phyloP scores from a whole-genome alignment of 2,113 vertebrate species.

The Corvus hawaiiensis region DNA sequence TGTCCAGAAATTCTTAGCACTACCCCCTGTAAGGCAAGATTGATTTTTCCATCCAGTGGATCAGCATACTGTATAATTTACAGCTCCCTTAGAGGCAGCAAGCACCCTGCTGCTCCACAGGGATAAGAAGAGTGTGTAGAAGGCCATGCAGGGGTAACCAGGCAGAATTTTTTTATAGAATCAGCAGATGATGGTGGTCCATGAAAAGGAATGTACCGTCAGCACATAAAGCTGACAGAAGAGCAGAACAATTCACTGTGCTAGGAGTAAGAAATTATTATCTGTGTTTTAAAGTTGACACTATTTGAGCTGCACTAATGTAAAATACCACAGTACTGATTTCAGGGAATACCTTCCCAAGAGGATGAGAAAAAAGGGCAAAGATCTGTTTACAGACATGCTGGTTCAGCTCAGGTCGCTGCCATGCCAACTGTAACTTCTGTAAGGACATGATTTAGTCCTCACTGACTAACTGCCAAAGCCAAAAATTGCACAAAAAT shows the following conservation, averaged over 20 bases:
- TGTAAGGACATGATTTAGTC: neutral
- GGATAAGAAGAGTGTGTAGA: neutral
- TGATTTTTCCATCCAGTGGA: neutral
- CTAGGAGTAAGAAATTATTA: neutral
- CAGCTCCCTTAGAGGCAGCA: neutral
- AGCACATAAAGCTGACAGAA: neutral
- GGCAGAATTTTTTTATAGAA: neutral
- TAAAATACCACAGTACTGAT: neutral
- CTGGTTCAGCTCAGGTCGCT: neutral
- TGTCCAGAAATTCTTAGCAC: neutral
- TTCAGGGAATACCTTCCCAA: neutral
- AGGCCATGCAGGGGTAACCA: neutral
- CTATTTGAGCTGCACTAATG: neutral
- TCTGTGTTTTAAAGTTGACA: neutral
- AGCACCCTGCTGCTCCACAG: neutral
- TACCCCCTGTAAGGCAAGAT: neutral
- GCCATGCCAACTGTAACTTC: neutral
- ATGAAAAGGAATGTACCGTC: neutral
- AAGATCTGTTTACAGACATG: neutral
- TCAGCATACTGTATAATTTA: neutral
- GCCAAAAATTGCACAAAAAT: neutral
- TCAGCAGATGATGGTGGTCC: neutral
- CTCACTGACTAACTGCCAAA: neutral
- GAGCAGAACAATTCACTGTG: neutral
- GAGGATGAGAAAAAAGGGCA: neutral